Evolutionary conservation across 2,113 vertebrate genomes (phyloP), one percentile per base, ranked within the genome.

Genomic region (Leptosomus discolor): DNA sequence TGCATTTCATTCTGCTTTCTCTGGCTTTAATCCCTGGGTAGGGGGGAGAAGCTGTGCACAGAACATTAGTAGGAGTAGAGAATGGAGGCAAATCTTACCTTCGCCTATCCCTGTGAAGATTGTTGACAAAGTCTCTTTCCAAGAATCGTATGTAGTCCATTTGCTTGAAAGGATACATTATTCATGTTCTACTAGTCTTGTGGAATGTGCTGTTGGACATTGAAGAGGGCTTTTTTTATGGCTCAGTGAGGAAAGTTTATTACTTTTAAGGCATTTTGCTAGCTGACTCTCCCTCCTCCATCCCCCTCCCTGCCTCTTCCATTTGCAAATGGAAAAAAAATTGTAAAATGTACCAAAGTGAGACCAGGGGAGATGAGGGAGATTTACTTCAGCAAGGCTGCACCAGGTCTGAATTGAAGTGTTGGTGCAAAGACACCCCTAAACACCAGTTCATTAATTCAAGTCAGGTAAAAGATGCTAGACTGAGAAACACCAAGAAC

Each of bases 121-220:
- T 94, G 61, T 85, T 95, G 95, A 95, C 68, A 65, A 65, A 88
- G 24, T 84, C 32, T 90, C 21, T 93, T 95, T 96, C 73, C 83
- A 89, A 68, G 46, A 79, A 77, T 78, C 24, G 29, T 61, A 5
- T 64, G 29, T 67, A 85, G 68, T 39, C 13, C 2, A 2, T 84
- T 90, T 91, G 23, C 37, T 91, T 89, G 53, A 79, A 92, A 93
- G 34, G n/a, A 21, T 85, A 15, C 4, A 63, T 87, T 90, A 87
- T 96, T 92, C 67, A 80, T 80, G 50, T 36, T 23, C 43, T 63
- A 29, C 50, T 19, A 87, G 30, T 43, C 16, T 46, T 53, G 7
- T 60, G 16, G 6, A 34, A 60, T 77, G 41, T 87, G 61, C 9
- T 63, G 60, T 65, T 89, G 43, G 45, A 81, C 77, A 24, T 12